These are phyloP conservation scores for Pampus argenteus DNA, from an alignment of 2,797 vertebrate species.

Conservation along the genomic window DNA sequence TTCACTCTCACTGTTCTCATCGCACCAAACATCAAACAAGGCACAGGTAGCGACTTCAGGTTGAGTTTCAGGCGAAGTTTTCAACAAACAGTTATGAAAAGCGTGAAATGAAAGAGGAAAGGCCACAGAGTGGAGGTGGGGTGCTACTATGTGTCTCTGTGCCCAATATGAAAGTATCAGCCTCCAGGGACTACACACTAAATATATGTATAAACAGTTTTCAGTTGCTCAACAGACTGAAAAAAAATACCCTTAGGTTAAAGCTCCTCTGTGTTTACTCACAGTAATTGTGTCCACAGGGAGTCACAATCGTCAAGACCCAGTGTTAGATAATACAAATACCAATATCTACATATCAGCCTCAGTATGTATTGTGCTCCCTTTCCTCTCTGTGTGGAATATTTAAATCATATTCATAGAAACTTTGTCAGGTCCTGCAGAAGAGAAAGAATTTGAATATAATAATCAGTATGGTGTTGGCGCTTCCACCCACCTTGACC, in stretches of 20 bases:
- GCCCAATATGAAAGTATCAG: background rate
- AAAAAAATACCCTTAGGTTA: background rate
- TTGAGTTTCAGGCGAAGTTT: too few species aligned
- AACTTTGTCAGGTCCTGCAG: background rate
- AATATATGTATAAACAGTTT: conserved; percentile 6
- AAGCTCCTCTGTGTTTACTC: background rate
- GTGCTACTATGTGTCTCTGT: background rate
- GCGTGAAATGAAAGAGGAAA: too few species aligned
- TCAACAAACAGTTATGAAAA: too few species aligned
- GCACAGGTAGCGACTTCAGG: too few species aligned
- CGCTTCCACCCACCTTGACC: conserved; percentile 88
- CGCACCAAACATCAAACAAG: too few species aligned
- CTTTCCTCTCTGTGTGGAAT: background rate
- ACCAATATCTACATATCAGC: background rate
- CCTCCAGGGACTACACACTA: background rate
- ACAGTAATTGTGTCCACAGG: background rate
- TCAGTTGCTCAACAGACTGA: background rate
- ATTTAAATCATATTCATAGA: background rate
- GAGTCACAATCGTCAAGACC: background rate
- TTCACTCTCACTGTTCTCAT: too few species aligned
- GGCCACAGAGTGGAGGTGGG: background rate
- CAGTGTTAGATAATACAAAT: background rate
- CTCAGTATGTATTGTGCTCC: background rate
- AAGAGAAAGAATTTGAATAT: background rate
- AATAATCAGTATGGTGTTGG: conserved; percentile 1